These are phyloP conservation scores for Excalfactoria chinensis DNA, from an alignment of 2,113 vertebrate genomes.

Conservation along the genomic window DNA sequence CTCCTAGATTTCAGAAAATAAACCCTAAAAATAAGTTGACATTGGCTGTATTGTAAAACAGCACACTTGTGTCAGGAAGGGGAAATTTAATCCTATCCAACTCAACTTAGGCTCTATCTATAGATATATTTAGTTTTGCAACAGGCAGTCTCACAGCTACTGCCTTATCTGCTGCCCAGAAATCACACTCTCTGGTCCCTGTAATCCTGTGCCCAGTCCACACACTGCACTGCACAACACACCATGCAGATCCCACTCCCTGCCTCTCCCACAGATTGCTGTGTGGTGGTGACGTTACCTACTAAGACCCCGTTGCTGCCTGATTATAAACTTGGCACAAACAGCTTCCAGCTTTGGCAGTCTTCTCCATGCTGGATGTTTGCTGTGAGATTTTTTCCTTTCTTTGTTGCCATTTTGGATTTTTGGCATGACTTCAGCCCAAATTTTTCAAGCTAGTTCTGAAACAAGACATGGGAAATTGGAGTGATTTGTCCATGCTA, in stretches of 20 bases:
- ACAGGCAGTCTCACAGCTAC: neutral
- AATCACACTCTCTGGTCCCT: neutral
- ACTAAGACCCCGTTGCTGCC: neutral
- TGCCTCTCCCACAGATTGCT: neutral
- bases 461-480: constrained; percentile 33
- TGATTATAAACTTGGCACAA: constrained; percentile 50
- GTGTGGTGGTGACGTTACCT: neutral
- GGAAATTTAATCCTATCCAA: neutral
- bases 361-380: neutral
- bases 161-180: neutral
- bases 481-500: constrained; percentile 2
- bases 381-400: neutral
- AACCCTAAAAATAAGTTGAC: neutral
- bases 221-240: neutral
- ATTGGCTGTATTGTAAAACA: neutral
- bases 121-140: neutral
- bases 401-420: constrained; percentile 44
- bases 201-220: neutral
- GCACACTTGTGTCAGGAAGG: neutral
- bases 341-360: constrained; percentile 19
- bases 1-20: neutral
- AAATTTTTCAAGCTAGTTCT: constrained; percentile 42
- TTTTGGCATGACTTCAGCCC: constrained; percentile 41
- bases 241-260: neutral
- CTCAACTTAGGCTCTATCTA: neutral